Conservation (phyloP, 2,797 vertebrate species). For the Eulemur rubriventer region DNA sequence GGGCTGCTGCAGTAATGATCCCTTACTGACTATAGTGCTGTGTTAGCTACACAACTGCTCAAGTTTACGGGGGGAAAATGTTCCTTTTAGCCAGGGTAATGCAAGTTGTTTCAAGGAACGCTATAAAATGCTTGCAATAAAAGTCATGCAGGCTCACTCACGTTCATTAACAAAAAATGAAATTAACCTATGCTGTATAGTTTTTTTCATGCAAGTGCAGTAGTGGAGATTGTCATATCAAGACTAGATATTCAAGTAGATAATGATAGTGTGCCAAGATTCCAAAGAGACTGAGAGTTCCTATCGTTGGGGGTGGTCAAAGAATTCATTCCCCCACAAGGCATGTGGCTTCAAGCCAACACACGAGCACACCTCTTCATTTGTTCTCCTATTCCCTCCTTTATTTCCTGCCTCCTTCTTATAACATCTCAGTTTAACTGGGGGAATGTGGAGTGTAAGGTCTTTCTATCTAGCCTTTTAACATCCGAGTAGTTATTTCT, state of each 20-base stretch:
- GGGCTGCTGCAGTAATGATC: not conserved
- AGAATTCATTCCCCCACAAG: not conserved
- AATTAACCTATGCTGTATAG: not conserved
- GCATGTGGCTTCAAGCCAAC: not conserved
- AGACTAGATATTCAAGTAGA: not conserved
- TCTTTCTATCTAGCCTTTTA: not conserved
- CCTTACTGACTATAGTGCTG: not conserved
- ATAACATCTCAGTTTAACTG: not conserved
- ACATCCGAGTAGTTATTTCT: not conserved
- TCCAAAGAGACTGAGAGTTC: not conserved
- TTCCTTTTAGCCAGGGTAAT: not conserved
- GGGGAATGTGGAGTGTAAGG: not conserved
- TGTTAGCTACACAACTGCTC: not conserved
- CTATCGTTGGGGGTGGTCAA: not conserved
- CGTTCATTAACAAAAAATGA: conserved; percentile 1
- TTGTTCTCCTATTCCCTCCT: not conserved
- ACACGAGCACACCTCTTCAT: not conserved
- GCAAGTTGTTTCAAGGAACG: not conserved
- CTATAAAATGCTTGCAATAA: conserved; percentile 40
- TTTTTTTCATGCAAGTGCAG: conserved; percentile 1
- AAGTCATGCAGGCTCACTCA: not conserved
- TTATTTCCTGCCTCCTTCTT: not conserved
- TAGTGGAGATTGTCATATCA: not conserved
- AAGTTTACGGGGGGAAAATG: not conserved
- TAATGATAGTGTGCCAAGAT: not conserved